Evolutionary conservation across 2,113 vertebrate species (phyloP).

Genomic region (Prionailurus bengalensis): DNA sequence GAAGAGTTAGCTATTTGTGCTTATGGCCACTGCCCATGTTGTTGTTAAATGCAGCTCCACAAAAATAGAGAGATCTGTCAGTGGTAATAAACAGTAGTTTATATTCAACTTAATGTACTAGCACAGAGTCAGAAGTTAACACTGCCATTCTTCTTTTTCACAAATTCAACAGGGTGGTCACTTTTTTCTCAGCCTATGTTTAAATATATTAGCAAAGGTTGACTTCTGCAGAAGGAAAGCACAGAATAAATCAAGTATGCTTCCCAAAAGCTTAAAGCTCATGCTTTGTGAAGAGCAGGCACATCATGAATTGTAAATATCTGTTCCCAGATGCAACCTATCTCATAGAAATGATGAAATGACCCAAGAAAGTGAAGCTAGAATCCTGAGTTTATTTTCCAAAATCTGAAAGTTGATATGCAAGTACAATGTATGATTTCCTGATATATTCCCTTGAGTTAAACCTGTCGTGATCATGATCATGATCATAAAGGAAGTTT

Average conservation of each 20-base stretch:
- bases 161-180: not conserved
- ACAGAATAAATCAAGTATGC: not conserved
- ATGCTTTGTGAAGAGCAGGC: slow-evolving; percentile 12
- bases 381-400: not conserved
- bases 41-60: not conserved
- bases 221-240: slow-evolving; percentile 24
- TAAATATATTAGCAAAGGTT: slow-evolving; percentile 28
- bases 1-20: not conserved
- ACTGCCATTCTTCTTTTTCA: not conserved
- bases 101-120: slow-evolving; percentile 36
- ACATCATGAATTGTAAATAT: slow-evolving; percentile 28
- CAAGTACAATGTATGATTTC: not conserved
- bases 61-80: slow-evolving; percentile 4
- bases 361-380: not conserved
- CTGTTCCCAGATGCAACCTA: not conserved
- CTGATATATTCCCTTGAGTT: not conserved
- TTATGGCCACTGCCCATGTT: not conserved
- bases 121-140: slow-evolving; percentile 40
- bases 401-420: not conserved
- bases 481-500: not conserved
- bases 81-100: slow-evolving; percentile 25
- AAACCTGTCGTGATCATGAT: not conserved
- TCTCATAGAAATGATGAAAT: slow-evolving; percentile 47
- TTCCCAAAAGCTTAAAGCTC: not conserved
- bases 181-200: not conserved